Evolutionary conservation across 1,140 invertebrate genomes (phyloP), one percentile per base, ranked within the genome.

Genomic region (Leptopilina clavipes): DNA sequence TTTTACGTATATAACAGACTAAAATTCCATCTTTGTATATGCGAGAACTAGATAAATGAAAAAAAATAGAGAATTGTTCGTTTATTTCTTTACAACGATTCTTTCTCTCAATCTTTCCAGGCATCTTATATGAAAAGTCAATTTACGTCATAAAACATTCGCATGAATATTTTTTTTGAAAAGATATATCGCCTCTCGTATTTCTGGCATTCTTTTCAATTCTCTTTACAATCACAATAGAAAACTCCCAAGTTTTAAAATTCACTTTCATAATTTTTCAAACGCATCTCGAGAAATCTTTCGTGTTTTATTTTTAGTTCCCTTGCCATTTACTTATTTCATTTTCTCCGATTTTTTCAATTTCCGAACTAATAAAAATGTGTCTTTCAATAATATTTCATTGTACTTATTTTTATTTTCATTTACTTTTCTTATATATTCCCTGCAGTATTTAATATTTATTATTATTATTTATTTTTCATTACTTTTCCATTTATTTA

Each of bases 91-190:
- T 11, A 31, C 12, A 8, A n/a, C 12, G 25, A 14, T 59, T 3
- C 19, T n/a, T 65, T 8, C n/a, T 31, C 14, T 31, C 1, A 65
- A 65, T 65, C 22, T 65, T 14, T 37, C 3, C 14, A 59, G 56
- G 3, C 56, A 6, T 8, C 14, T 3, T n/a, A 14, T 31, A 37
- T 31, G 22, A 65, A 65, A 65, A 65, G 22, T n/a, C 12, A 31
- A 31, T 31, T 65, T 31, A 65, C 22, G 59, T 65, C 59, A 31
- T n/a, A 31, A 14, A n/a, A 31, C 19, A 65, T 31, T 65, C 59
- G 22, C 25, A 65, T 65, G 22, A 65, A 65, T 25, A 25, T 65
- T 14, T 25, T 9, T 19, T 22, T 25, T 65, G 22, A 22, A 65
- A 31, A 14, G 56, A 65, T 65, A 10, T 65, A 25, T 65, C 22